These are phyloP conservation scores for Apis dorsata DNA, from an alignment of 1,140 invertebrate genomes.

Conservation along the genomic window DNA sequence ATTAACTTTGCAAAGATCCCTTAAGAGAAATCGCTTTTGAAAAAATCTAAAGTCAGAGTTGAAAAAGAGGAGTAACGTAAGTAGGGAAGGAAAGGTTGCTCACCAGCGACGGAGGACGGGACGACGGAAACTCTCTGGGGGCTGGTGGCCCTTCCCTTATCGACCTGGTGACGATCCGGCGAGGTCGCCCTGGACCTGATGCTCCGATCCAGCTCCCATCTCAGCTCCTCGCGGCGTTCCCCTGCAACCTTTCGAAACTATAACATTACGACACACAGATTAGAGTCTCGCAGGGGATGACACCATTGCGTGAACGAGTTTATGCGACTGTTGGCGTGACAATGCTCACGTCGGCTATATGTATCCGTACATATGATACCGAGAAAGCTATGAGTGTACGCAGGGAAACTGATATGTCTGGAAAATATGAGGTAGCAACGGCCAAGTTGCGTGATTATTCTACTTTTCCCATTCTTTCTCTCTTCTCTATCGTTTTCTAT, in stretches of 20 bases:
- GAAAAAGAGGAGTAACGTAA: no score
- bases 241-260: constrained; percentile 82
- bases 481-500: background rate
- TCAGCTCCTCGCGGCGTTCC: constrained; percentile 78
- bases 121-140: constrained; percentile 67
- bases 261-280: constrained; percentile 78
- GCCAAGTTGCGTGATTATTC: background rate
- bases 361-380: constrained; percentile 4
- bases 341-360: background rate
- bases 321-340: constrained; percentile 37
- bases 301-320: constrained; percentile 70
- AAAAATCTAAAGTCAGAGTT: no score
- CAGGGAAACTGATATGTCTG: constrained; percentile 12
- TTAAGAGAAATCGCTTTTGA: no score
- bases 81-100: background rate
- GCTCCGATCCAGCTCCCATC: constrained; percentile 79
- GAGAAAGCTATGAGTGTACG: constrained; percentile 23
- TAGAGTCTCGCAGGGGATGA: constrained; percentile 74
- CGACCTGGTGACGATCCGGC: constrained; percentile 73
- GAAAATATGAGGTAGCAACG: constrained; percentile 19
- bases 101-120: constrained; percentile 11
- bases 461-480: background rate
- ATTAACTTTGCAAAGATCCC: no score
- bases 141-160: constrained; percentile 71
- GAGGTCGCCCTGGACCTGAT: constrained; percentile 78